A percentile compares a stretch with the other conserved stretches of the same genome.
These are phyloP conservation scores for Oscheius onirici DNA, from an alignment of 2,888 invertebrate genomes.

Conservation along the genomic window DNA sequence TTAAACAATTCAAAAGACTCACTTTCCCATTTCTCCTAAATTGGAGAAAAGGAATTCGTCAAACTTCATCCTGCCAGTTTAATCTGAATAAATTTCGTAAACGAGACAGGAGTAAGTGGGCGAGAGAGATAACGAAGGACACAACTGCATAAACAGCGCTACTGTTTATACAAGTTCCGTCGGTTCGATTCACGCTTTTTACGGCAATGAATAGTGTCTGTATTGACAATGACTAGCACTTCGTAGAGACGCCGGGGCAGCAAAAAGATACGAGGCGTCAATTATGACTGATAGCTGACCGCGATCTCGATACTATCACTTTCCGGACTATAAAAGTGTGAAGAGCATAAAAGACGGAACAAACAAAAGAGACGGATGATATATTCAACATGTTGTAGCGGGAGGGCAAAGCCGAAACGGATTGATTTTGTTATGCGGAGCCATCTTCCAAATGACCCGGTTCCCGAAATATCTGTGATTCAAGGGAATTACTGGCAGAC, in stretches of 20 bases:
- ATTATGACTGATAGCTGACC: neutral
- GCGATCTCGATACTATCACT: neutral
- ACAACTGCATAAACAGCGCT: neutral
- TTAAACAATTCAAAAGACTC: conserved; percentile 10
- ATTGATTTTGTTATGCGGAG: conserved; percentile 25
- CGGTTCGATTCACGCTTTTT: no score
- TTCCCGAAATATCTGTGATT: neutral
- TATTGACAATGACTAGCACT: neutral
- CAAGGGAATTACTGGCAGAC: no score
- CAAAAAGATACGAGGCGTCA: neutral
- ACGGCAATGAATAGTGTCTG: neutral
- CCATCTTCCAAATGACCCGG: neutral
- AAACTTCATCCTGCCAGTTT: conserved; percentile 65
- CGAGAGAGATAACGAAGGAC: neutral
- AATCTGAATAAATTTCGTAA: neutral
- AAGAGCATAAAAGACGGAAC: neutral
- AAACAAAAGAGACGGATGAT: neutral
- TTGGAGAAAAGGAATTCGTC: conserved; percentile 69
- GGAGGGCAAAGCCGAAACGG: conserved; percentile 2
- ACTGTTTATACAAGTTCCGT: neutral
- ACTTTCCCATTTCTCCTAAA: conserved; percentile 70
- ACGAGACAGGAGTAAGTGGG: neutral
- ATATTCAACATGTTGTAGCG: conserved; percentile 7
- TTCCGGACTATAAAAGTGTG: neutral
- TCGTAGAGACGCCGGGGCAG: neutral